phyloP scores from a whole-genome alignment of 2,797 vertebrate species.

The Luscinia luscinia region DNA sequence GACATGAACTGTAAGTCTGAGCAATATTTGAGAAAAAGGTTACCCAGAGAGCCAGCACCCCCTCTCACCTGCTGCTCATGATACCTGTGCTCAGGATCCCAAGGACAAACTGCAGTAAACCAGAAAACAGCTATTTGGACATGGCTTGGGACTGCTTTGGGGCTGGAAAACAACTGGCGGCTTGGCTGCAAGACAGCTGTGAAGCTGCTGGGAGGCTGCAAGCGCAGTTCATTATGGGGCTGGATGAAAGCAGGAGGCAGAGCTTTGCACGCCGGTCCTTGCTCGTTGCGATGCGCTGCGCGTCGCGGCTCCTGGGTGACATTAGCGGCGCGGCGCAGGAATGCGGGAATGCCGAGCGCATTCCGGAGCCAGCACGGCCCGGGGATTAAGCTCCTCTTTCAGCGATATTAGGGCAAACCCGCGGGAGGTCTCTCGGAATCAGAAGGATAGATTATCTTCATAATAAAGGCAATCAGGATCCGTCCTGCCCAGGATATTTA shows the following conservation, averaged over 20 bases:
- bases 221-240: neutral
- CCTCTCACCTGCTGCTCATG: neutral
- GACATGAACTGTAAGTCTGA: neutral
- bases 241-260: neutral
- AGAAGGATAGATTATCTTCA: neutral
- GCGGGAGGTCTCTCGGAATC: conserved; percentile 44
- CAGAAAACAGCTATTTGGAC: neutral
- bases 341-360: rapidly evolving
- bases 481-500: neutral
- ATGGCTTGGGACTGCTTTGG: neutral
- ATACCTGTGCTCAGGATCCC: neutral
- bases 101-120: neutral
- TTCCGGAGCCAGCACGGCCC: neutral
- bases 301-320: neutral
- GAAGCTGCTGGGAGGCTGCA: neutral
- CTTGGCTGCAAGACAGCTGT: neutral
- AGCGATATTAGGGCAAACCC: neutral
- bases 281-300: neutral
- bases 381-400: neutral
- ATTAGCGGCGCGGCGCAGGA: neutral
- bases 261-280: neutral
- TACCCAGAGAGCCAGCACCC: neutral
- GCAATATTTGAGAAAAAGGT: neutral
- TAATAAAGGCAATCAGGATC: conserved; percentile 31
- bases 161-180: neutral